Evolutionary conservation across 2,797 vertebrate genomes (phyloP).

Genomic region (Phrynocephalus vlangalii): DNA sequence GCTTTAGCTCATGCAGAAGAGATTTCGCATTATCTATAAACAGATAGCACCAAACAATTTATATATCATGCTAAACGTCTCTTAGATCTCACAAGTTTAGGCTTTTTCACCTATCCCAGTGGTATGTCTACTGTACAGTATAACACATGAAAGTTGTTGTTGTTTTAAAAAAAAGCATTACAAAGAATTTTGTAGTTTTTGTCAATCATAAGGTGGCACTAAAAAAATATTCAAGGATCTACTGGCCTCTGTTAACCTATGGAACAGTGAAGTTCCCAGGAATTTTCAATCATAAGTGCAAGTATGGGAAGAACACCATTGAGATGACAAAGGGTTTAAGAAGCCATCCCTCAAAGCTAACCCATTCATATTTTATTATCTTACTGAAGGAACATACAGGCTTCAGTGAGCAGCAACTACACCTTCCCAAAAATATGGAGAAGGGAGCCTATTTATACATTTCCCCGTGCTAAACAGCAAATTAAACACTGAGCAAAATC

Average conservation of each 20-base stretch:
- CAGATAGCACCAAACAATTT: not conserved
- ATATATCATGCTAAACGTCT: not conserved
- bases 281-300: not conserved
- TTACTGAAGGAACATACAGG: not conserved
- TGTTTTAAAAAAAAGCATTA: slow-evolving; percentile 6
- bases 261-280: not conserved
- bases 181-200: slow-evolving; percentile 48
- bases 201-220: slow-evolving; percentile 74
- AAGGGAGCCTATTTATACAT: not conserved
- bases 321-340: not conserved
- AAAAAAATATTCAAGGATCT: slow-evolving; percentile 63
- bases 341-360: not conserved
- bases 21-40: not conserved
- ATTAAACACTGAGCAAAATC: not conserved
- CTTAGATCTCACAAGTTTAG: not conserved
- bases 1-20: slow-evolving; percentile 21
- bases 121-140: not conserved
- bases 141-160: not conserved
- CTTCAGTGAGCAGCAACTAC: not conserved
- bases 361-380: not conserved
- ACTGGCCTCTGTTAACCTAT: not conserved
- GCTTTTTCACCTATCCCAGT: not conserved
- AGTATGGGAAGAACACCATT: not conserved
- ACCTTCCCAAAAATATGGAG: not conserved
- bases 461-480: not conserved